These are phyloP conservation scores for Platygyra sinensis DNA, from an alignment of 64 coral and sea anemone species.

Conservation along the genomic window DNA sequence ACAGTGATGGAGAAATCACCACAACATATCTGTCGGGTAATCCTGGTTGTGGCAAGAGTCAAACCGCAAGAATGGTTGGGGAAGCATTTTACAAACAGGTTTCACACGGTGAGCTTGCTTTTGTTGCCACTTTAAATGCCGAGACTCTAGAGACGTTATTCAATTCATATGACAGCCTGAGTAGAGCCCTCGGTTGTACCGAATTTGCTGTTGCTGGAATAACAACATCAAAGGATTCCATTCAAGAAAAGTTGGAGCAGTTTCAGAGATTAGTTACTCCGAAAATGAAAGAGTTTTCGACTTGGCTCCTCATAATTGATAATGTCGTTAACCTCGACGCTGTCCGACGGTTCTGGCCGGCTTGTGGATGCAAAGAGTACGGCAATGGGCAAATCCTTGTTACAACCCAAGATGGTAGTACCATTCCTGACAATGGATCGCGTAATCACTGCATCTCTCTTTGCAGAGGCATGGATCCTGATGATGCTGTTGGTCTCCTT, in stretches of 20 bases:
- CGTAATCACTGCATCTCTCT: not conserved
- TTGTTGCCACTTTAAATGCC: not conserved
- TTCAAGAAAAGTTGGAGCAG: conserved; percentile 4
- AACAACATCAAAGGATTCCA: not conserved
- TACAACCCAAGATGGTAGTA: not conserved
- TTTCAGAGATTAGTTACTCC: not conserved
- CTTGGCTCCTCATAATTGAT: conserved; percentile 11
- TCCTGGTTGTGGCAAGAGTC: conserved; percentile 60
- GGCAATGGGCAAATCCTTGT: conserved; percentile 1
- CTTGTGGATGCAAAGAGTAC: not conserved
- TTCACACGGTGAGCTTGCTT: not conserved
- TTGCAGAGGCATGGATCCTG: not conserved
- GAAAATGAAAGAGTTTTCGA: conserved; percentile 13
- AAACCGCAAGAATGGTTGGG: conserved; percentile 45
- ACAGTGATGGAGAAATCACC: conserved; percentile 1
- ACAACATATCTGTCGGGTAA: conserved; percentile 57
- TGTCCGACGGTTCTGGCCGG: not conserved
- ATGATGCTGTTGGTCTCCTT: not conserved
- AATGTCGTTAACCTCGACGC: conserved; percentile 1
- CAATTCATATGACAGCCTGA: conserved; percentile 19
- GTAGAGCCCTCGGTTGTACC: not conserved
- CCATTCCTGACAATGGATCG: not conserved
- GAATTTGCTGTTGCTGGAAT: conserved; percentile 2
- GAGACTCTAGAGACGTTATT: conserved; percentile 12
- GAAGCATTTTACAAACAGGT: conserved; percentile 7